Evolutionary conservation across 2,888 invertebrate genomes (phyloP).

Genomic region (Gymnoscelis rufifasciata): DNA sequence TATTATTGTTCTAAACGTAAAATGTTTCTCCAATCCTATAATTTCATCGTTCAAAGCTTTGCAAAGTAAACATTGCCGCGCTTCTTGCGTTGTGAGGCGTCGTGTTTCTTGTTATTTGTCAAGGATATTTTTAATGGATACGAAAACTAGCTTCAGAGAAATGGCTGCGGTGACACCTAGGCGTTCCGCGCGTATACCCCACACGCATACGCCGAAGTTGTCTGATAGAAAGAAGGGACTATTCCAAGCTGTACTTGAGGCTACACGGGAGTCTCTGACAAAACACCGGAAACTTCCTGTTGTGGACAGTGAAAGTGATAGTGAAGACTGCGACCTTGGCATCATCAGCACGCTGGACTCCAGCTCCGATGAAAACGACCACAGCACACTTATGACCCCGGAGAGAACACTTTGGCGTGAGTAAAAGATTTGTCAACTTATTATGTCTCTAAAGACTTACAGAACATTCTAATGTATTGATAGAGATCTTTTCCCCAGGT

Average conservation of each 20-base stretch:
- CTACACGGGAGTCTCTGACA: constrained; percentile 57
- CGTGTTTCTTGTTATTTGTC: constrained; percentile 10
- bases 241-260: constrained; percentile 64
- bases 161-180: constrained; percentile 68
- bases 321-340: constrained; percentile 77
- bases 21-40: constrained; percentile 9
- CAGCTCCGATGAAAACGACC: constrained; percentile 67
- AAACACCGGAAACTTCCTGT: constrained; percentile 64
- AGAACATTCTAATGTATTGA: too few relatives aligned
- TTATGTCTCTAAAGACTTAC: too few relatives aligned
- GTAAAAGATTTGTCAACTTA: not conserved
- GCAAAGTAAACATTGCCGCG: constrained; percentile 26
- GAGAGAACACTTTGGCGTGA: constrained; percentile 59
- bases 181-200: constrained; percentile 56
- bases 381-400: constrained; percentile 57
- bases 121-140: constrained; percentile 19
- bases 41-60: constrained; percentile 13
- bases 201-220: constrained; percentile 77
- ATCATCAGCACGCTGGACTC: constrained; percentile 78
- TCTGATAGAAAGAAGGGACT: constrained; percentile 82
- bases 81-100: constrained; percentile 9
- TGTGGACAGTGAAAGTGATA: constrained; percentile 69
- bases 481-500: too few relatives aligned
- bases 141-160: constrained; percentile 31
- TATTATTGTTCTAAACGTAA: constrained; percentile 7